Conservation (phyloP, 1,140 invertebrate species). For the Gerris buenoi region DNA sequence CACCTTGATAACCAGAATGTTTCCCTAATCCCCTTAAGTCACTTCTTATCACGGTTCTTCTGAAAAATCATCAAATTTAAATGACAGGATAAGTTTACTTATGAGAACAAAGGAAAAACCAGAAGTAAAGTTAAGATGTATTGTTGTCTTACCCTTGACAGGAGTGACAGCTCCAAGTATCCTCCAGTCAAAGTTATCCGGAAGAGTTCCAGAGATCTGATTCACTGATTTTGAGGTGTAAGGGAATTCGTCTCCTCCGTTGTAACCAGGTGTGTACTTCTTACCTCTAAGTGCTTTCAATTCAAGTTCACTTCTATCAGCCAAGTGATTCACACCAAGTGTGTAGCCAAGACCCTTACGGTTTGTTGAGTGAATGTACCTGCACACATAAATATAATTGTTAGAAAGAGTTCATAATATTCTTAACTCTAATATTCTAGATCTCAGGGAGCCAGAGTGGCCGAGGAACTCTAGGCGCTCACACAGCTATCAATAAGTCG, state of each 20-base stretch:
- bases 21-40: no score
- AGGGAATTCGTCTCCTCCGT: constrained; percentile 61
- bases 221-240: constrained; percentile 40
- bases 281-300: constrained; percentile 60
- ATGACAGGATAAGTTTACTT: no score
- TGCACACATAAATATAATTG: constrained; percentile 25
- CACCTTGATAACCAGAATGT: no score
- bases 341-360: constrained; percentile 56
- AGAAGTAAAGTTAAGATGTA: no score
- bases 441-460: no score
- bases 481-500: no score
- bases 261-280: constrained; percentile 44
- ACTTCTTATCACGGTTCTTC: no score
- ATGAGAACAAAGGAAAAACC: no score
- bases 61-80: no score
- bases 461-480: no score
- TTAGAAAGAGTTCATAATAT: no score
- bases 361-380: constrained; percentile 74
- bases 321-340: constrained; percentile 73
- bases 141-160: constrained; percentile 80
- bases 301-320: constrained; percentile 68
- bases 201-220: constrained; percentile 31
- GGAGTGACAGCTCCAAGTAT: constrained; percentile 83
- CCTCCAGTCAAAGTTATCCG: constrained; percentile 72
- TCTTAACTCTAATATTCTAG: no score